phyloP scores from a whole-genome alignment of 1,140 invertebrate species.

The Sycobia sp. region DNA sequence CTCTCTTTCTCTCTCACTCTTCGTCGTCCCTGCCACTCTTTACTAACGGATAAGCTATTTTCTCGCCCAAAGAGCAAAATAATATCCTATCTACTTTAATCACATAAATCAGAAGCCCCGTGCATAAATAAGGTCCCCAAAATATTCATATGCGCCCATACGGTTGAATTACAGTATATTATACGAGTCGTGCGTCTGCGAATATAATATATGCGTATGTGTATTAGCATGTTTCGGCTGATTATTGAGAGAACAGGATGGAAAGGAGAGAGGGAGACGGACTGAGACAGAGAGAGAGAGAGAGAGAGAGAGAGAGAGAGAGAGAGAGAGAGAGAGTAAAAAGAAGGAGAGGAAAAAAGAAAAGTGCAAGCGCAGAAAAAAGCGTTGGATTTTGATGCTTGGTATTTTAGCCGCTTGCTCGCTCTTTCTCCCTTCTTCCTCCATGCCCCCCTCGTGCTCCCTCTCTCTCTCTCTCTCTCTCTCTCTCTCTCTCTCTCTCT shows the following conservation, averaged over 20 bases:
- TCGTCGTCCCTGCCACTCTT: too few species aligned
- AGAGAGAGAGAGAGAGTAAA: constrained; percentile 21
- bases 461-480: background rate
- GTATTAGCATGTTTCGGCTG: too few species aligned
- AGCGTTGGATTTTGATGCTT: constrained; percentile 44
- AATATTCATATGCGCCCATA: too few species aligned
- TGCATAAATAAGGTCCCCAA: constrained; percentile 33
- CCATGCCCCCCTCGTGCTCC: too few species aligned
- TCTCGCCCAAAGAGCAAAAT: constrained; percentile 12
- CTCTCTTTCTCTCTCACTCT: background rate
- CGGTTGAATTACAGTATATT: too few species aligned
- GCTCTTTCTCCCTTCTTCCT: too few species aligned
- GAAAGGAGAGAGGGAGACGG: constrained; percentile 21
- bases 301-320: constrained; percentile 34
- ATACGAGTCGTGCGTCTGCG: too few species aligned
- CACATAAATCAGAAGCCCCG: constrained; percentile 38
- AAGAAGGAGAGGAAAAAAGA: too few species aligned
- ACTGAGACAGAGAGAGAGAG: constrained; percentile 5
- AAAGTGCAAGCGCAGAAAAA: constrained; percentile 29
- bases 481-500: background rate
- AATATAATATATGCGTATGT: too few species aligned
- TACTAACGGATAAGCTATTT: too few species aligned
- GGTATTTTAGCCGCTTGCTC: constrained; percentile 39
- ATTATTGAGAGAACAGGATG: too few species aligned
- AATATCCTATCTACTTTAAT: constrained; percentile 35